phyloP scores from a whole-genome alignment of 2,113 vertebrate species.

The Seriola aureovittata region DNA sequence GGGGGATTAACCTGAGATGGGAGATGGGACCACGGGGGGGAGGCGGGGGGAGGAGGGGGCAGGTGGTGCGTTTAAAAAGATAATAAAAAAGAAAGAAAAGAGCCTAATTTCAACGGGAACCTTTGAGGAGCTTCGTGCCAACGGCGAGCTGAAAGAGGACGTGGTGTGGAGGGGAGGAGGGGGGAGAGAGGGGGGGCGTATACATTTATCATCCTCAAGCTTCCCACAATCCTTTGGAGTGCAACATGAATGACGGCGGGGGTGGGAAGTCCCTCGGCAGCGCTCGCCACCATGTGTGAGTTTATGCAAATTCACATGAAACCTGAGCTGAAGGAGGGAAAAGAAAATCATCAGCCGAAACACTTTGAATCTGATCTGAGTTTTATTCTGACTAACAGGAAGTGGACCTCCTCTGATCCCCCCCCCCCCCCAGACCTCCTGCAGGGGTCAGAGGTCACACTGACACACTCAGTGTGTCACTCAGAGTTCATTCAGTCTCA shows the following conservation, averaged over 20 bases:
- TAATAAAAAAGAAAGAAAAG: constrained; percentile 7
- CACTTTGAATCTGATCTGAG: too few species aligned
- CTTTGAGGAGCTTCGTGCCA: constrained; percentile 35
- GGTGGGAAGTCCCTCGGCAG: constrained; percentile 48
- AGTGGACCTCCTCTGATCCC: too few species aligned
- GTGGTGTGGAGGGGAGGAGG: constrained; percentile 18
- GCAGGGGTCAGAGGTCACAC: too few species aligned
- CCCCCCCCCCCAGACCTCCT: too few species aligned
- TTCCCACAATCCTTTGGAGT: constrained; percentile 74
- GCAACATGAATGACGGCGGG: constrained; percentile 66
- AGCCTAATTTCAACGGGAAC: constrained; percentile 29
- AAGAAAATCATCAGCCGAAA: too few species aligned
- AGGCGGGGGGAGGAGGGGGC: not conserved
- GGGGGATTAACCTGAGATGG: constrained; percentile 42
- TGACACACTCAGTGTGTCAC: too few species aligned
- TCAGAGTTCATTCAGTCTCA: too few species aligned
- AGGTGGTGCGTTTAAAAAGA: constrained; percentile 15
- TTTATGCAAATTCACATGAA: constrained; percentile 51
- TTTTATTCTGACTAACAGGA: too few species aligned
- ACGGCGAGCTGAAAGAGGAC: constrained; percentile 3
- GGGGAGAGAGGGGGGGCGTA: constrained; percentile 6
- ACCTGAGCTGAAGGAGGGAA: constrained; percentile 1
- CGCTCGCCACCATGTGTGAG: constrained; percentile 33
- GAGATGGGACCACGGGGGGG: constrained; percentile 13
- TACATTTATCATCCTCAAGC: constrained; percentile 74